These are phyloP conservation scores for Cynaeus angustus DNA, from an alignment of 2,888 invertebrate species.

Conservation along the genomic window DNA sequence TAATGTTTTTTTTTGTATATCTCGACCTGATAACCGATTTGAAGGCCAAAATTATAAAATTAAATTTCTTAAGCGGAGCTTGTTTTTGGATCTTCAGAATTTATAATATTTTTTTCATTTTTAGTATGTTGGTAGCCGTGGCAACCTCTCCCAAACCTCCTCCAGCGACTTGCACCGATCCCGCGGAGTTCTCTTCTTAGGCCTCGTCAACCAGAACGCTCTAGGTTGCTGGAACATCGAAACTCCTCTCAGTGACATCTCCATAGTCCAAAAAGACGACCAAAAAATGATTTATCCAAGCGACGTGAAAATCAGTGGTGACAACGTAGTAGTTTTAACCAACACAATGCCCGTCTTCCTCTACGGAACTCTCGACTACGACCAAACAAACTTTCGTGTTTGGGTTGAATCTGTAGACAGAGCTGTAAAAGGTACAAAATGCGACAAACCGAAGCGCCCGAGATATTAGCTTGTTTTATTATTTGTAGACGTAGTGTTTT, in stretches of 20 bases:
- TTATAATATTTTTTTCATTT: too few relatives aligned
- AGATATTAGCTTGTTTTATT: slow-evolving; percentile 1
- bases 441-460: slow-evolving; percentile 56
- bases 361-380: slow-evolving; percentile 76
- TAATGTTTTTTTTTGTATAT: background rate
- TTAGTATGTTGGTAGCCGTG: slow-evolving; percentile 78
- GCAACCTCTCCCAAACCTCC: slow-evolving; percentile 79
- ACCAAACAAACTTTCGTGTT: slow-evolving; percentile 78
- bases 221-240: slow-evolving; percentile 85
- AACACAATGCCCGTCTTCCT: slow-evolving; percentile 81
- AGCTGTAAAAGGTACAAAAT: slow-evolving; percentile 71
- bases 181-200: slow-evolving; percentile 80
- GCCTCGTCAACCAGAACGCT: slow-evolving; percentile 81
- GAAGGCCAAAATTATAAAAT: too few relatives aligned
- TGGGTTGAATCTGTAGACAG: slow-evolving; percentile 72
- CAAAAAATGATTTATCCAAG: slow-evolving; percentile 82
- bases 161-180: slow-evolving; percentile 79
- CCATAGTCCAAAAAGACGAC: slow-evolving; percentile 76
- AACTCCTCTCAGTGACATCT: slow-evolving; percentile 72
- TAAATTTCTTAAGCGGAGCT: too few relatives aligned
- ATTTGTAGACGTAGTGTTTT: background rate
- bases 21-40: too few relatives aligned
- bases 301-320: slow-evolving; percentile 77
- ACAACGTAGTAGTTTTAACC: slow-evolving; percentile 80
- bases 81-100: too few relatives aligned